Evolutionary conservation across 2,888 invertebrate genomes (phyloP).

Genomic region (Synergus laeviventris): DNA sequence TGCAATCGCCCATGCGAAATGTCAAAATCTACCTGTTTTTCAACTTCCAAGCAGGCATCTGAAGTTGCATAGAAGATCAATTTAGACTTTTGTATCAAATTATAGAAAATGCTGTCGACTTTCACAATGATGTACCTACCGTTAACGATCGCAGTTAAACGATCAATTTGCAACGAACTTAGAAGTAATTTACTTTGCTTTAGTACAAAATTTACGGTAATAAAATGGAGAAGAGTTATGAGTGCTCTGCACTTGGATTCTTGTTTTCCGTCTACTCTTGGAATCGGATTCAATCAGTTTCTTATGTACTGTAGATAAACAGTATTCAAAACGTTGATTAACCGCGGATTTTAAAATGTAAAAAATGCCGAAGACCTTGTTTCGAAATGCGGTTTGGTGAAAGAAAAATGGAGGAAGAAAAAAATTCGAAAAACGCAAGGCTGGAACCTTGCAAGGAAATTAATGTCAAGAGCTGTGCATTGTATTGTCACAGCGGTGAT

Average conservation of each 20-base stretch:
- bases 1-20: too few species aligned
- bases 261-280: not conserved
- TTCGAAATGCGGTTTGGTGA: slow-evolving; percentile 2
- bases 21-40: too few species aligned
- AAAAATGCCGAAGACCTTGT: not conserved
- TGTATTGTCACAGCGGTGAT: slow-evolving; percentile 17
- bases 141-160: slow-evolving; percentile 1
- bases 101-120: slow-evolving; percentile 2
- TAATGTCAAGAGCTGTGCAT: slow-evolving; percentile 18
- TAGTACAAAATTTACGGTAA: not conserved
- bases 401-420: not conserved
- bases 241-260: not conserved
- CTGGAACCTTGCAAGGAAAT: slow-evolving; percentile 14
- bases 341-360: not conserved
- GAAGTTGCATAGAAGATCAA: slow-evolving; percentile 7
- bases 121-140: slow-evolving; percentile 1
- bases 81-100: not conserved
- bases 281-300: not conserved
- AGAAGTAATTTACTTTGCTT: not conserved
- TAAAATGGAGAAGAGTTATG: not conserved
- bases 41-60: too few species aligned
- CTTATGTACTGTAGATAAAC: not conserved
- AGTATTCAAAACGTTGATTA: not conserved
- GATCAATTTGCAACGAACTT: slow-evolving; percentile 4
- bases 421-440: slow-evolving; percentile 11